Percentiles rank a stretch among this genome's conserved stretches.
phyloP scores from a whole-genome alignment of 2,797 vertebrate species.

The Cyclura pinguis region DNA sequence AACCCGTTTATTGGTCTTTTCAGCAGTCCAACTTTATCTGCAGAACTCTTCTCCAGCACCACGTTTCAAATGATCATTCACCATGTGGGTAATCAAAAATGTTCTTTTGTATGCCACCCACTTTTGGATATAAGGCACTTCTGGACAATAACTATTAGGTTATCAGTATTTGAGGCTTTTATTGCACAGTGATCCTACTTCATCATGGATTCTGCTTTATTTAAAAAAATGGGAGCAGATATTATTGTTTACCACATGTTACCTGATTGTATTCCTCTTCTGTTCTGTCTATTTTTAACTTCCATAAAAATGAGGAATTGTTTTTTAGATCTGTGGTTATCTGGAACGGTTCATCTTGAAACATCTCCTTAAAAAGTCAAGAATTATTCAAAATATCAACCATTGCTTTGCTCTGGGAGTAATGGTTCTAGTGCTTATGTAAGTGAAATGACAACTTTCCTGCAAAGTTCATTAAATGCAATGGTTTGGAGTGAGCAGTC shows the following conservation, averaged over 20 bases:
- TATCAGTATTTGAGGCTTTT: neutral
- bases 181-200: neutral
- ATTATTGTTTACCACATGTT: no score
- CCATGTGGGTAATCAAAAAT: neutral
- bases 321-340: no score
- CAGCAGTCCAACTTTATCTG: no score
- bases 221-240: neutral
- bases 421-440: neutral
- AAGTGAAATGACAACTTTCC: neutral
- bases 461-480: neutral
- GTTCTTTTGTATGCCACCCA: neutral
- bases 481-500: neutral
- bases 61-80: neutral
- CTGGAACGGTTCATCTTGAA: neutral
- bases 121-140: neutral
- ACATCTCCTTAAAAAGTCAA: neutral
- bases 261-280: neutral
- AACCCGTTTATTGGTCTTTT: no score
- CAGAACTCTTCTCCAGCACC: no score
- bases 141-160: neutral
- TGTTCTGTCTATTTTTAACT: neutral
- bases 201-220: neutral
- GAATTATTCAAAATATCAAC: neutral
- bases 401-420: neutral
- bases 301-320: neutral